Base-by-base conservation (phyloP, 1,140 invertebrate species). In the Drosophila funebris region DNA sequence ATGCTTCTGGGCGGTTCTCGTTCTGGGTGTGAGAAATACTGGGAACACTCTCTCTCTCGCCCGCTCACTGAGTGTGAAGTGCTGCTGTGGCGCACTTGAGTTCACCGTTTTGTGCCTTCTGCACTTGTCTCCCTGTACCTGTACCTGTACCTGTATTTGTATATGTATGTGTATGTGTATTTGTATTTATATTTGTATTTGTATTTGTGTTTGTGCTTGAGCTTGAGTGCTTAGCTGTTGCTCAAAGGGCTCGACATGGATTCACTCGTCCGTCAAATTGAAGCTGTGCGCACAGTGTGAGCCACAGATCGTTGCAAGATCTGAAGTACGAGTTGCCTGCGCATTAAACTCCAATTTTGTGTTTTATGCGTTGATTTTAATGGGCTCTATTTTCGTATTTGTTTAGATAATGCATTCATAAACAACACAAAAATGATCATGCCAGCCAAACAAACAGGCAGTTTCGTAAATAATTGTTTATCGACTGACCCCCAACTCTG, bases 351-450 rank as follows among this genome's bases (percentile, higher is more conserved):
- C 54, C 50, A 83, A 85, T 77, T 74, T 68, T 33, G 54, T 53
- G 72, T 88, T 87, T 83, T 70, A 88, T 76, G 78, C 67, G 41
- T 27, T 60, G 67, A 79, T 60, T 82, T 78, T 78, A 82, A 88
- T 88, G 78, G 1, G 5, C 57, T 53, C 63, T 87, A 87, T 88
- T 87, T 88, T 87, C 74, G 83, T 88, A 87, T 88, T 87, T 87
- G 83, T 87, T 87, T 87, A 88, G 82, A 85, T 85, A 85, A 85
- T 85, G 82, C 82, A 67, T 81, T 48, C 71, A 82, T 85, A 87
- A 85, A 85, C 82, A 85, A 84, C 16, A 53, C 57, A 52, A 27
- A 50, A 52, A 63, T 48, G 24, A 64, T 36, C 31, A 52, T 46
- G 53, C 2, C 68, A 73, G 69, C 71, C 72, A 62, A 46, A 44